Percentiles rank a stretch among this genome's conserved stretches.
Evolutionary conservation across 37 sponge, comb jelly and placozoan species (phyloP).

Genomic region (Aplysina aerophoba): DNA sequence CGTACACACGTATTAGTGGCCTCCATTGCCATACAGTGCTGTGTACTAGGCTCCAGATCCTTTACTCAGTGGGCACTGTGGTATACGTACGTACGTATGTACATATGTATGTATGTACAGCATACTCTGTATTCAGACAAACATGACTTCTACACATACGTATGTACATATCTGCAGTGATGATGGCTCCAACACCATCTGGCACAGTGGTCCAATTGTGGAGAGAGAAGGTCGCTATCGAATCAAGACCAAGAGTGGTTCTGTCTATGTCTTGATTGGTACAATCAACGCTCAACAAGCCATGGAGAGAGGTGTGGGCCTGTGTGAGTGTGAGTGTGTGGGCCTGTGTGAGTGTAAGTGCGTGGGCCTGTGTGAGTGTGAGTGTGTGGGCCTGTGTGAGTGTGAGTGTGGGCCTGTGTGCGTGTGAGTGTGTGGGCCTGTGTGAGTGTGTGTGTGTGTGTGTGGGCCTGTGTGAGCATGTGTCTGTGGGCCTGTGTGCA

Average conservation of each 20-base stretch:
- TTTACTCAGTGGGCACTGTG: too few relatives aligned
- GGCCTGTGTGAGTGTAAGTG: too few relatives aligned
- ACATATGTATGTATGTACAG: too few relatives aligned
- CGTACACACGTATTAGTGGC: too few relatives aligned
- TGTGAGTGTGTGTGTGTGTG: background rate
- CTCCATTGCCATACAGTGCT: too few relatives aligned
- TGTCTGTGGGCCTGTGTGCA: background rate
- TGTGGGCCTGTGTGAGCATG: too few relatives aligned
- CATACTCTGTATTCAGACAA: too few relatives aligned
- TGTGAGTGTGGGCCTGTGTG: too few relatives aligned
- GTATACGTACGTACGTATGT: too few relatives aligned
- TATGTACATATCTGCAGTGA: background rate
- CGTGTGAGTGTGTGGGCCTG: background rate
- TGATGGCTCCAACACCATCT: background rate
- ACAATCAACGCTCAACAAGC: background rate
- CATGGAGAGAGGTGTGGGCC: background rate
- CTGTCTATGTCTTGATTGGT: conserved; percentile 49
- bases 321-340: background rate
- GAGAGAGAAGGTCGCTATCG: conserved; percentile 13
- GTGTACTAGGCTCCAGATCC: too few relatives aligned
- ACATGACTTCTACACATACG: too few relatives aligned
- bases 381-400: too few relatives aligned
- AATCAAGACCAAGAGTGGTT: conserved; percentile 40
- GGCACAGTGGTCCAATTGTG: conserved; percentile 67
- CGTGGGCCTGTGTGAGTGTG: background rate